phyloP scores from a whole-genome alignment of 2,888 invertebrate genomes.

The Pimpla rufipes region DNA sequence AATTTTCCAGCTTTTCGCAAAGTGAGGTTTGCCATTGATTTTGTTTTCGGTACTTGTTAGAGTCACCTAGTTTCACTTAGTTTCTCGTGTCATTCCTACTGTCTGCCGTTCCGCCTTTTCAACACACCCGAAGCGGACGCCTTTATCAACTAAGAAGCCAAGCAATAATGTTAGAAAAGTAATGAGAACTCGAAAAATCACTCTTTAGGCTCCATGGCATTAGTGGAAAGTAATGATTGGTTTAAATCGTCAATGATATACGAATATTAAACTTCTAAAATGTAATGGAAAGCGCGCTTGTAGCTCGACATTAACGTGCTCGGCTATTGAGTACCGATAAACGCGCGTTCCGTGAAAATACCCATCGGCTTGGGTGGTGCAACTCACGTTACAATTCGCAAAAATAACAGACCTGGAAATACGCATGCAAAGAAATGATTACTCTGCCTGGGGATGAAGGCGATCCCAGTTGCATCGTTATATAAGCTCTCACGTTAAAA shows the following conservation, averaged over 20 bases:
- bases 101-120: conserved; percentile 81
- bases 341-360: background rate
- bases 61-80: conserved; percentile 76
- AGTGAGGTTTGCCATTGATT: background rate
- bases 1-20: background rate
- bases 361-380: too few relatives aligned
- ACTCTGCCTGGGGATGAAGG: background rate
- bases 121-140: conserved; percentile 79
- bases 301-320: background rate
- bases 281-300: background rate
- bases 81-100: conserved; percentile 78
- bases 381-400: conserved; percentile 1
- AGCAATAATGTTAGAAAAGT: conserved; percentile 75
- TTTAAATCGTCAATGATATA: background rate
- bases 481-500: conserved; percentile 36
- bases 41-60: conserved; percentile 74
- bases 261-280: background rate
- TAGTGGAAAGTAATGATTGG: background rate
- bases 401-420: conserved; percentile 15
- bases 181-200: conserved; percentile 30
- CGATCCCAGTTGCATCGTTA: background rate
- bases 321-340: background rate
- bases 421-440: conserved; percentile 30
- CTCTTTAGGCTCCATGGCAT: background rate
- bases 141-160: conserved; percentile 81